Conservation (phyloP, 2,888 invertebrate genomes). For the Parnassius mnemosyne region DNA sequence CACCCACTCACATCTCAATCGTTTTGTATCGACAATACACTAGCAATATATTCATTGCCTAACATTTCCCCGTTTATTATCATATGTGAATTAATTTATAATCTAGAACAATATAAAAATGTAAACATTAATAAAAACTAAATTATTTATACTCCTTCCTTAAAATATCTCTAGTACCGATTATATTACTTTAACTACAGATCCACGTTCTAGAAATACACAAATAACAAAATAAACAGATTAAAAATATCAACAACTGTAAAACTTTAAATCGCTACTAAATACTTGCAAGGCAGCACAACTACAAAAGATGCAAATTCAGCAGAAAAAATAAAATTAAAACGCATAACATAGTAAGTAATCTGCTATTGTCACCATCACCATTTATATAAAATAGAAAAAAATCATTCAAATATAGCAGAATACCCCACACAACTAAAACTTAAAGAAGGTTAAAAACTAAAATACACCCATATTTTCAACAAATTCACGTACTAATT, state of each 20-base stretch:
- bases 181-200: no score
- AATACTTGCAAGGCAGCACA: constrained; percentile 9
- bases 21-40: no score
- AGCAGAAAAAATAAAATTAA: background rate
- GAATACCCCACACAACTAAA: constrained; percentile 5
- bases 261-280: background rate
- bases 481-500: constrained; percentile 58
- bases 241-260: background rate
- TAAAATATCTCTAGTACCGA: no score
- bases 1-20: background rate
- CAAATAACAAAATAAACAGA: background rate
- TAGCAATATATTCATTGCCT: no score
- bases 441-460: background rate
- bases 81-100: no score
- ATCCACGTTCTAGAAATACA: background rate
- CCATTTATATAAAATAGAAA: background rate
- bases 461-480: constrained; percentile 34
- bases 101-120: no score
- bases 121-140: no score
- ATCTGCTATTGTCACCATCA: background rate
- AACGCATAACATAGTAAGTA: background rate
- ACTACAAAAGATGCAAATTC: background rate
- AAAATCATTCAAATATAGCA: background rate
- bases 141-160: no score
- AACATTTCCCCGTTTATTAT: no score